Conservation (phyloP, 1,140 invertebrate species). For the Kradibia gibbosae region DNA sequence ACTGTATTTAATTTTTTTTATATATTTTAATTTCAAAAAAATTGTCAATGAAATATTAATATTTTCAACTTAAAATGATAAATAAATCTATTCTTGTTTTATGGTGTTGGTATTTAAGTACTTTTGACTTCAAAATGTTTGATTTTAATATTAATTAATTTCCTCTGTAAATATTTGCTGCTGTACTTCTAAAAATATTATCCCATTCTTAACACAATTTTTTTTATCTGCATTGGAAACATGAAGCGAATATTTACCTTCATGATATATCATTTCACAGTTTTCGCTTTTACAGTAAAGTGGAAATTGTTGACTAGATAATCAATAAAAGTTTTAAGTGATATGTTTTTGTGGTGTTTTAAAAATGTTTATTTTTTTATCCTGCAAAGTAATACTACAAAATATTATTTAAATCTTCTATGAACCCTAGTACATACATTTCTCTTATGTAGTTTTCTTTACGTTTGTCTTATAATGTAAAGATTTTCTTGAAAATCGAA, state of each 20-base stretch:
- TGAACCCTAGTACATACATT: too few relatives aligned
- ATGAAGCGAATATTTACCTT: not conserved
- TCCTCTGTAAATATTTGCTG: not conserved
- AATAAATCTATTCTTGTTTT: not conserved
- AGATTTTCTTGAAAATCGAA: too few relatives aligned
- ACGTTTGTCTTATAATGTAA: too few relatives aligned
- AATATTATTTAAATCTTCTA: too few relatives aligned
- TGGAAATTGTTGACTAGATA: too few relatives aligned
- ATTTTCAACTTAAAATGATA: not conserved
- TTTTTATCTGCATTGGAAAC: not conserved
- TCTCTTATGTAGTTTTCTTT: too few relatives aligned
- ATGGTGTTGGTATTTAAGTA: not conserved
- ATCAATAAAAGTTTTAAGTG: too few relatives aligned
- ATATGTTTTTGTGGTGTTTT: too few relatives aligned
- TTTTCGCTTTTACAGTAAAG: not conserved
- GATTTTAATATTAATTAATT: not conserved
- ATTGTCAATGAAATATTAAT: not conserved
- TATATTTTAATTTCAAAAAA: too few relatives aligned
- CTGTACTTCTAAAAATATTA: not conserved
- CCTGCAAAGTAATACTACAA: too few relatives aligned
- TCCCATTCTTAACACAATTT: not conserved
- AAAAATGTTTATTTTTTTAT: too few relatives aligned
- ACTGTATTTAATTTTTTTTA: too few relatives aligned
- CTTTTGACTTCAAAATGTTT: not conserved
- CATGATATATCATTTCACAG: not conserved